phyloP scores from a whole-genome alignment of 2,113 vertebrate species.

The Trinectes maculatus region DNA sequence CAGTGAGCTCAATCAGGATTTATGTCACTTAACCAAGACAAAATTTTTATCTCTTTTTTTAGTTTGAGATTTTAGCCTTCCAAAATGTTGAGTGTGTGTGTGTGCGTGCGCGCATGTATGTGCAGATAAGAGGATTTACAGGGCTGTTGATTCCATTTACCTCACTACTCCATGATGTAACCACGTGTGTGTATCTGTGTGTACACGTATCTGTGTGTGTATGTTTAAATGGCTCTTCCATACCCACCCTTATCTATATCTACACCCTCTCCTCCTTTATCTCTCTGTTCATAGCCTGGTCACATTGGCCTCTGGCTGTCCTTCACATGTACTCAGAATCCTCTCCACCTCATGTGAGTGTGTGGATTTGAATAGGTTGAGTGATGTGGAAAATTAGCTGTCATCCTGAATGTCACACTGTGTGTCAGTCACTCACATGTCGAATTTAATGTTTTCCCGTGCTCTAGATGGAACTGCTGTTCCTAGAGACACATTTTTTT shows the following conservation, averaged over 20 bases:
- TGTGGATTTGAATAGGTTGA: slow-evolving; percentile 23
- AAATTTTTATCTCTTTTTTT: neutral
- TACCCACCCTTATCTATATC: slow-evolving; percentile 8
- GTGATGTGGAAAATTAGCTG: slow-evolving; percentile 54
- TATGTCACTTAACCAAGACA: neutral
- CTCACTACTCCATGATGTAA: slow-evolving; percentile 33
- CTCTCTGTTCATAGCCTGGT: slow-evolving; percentile 34
- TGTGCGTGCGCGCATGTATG: neutral
- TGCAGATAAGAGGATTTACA: slow-evolving; percentile 49
- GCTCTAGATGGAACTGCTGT: neutral
- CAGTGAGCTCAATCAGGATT: neutral
- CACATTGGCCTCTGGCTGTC: slow-evolving; percentile 47
- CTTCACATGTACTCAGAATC: slow-evolving; percentile 1
- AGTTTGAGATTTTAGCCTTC: neutral
- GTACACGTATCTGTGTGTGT: neutral
- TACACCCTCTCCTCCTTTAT: slow-evolving; percentile 1
- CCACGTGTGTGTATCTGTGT: neutral
- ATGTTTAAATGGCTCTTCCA: slow-evolving; percentile 5
- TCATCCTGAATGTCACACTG: slow-evolving; percentile 32
- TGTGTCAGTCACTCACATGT: slow-evolving; percentile 21
- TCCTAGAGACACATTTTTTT: neutral
- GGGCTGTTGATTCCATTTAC: slow-evolving; percentile 31
- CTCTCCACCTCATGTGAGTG: slow-evolving; percentile 2
- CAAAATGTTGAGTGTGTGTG: slow-evolving; percentile 11
- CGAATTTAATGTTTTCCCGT: neutral